Evolutionary conservation across 2,888 invertebrate genomes (phyloP).

Genomic region (Chymomyza procnemis): DNA sequence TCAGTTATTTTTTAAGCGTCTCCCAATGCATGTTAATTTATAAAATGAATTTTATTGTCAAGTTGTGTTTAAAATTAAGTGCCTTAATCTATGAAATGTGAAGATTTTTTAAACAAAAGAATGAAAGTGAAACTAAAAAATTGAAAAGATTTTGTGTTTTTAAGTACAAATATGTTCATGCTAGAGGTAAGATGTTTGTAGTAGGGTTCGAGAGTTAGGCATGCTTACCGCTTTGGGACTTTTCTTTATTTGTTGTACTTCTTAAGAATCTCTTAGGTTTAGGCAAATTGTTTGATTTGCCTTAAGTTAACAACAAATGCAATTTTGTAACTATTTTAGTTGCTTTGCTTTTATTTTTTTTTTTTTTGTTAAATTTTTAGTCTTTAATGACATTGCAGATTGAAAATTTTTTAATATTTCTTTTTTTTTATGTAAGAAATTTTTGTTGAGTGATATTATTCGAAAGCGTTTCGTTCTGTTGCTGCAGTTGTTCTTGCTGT

Average conservation of each 20-base stretch:
- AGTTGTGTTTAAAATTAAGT: conserved; percentile 39
- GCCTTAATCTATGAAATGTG: conserved; percentile 54
- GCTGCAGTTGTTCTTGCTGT: conserved; percentile 72
- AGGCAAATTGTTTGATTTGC: conserved; percentile 16
- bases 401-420: conserved; percentile 44
- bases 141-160: conserved; percentile 4
- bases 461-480: conserved; percentile 75
- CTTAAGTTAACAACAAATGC: background rate
- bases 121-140: conserved; percentile 27
- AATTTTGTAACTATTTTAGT: conserved; percentile 62
- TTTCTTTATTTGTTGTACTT: no score
- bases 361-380: conserved; percentile 50
- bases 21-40: conserved; percentile 57
- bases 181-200: no score
- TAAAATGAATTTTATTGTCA: conserved; percentile 41
- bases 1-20: background rate
- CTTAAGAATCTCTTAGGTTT: no score
- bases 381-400: conserved; percentile 74
- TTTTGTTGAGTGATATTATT: conserved; percentile 48
- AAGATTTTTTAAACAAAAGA: conserved; percentile 10
- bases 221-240: no score
- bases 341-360: conserved; percentile 67
- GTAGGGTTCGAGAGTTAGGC: no score
- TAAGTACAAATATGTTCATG: no score
- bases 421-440: conserved; percentile 57